A percentile compares a stretch with the other conserved stretches of the same genome.
phyloP scores from a whole-genome alignment of 1,140 invertebrate genomes.

The Drosophila guanche region DNA sequence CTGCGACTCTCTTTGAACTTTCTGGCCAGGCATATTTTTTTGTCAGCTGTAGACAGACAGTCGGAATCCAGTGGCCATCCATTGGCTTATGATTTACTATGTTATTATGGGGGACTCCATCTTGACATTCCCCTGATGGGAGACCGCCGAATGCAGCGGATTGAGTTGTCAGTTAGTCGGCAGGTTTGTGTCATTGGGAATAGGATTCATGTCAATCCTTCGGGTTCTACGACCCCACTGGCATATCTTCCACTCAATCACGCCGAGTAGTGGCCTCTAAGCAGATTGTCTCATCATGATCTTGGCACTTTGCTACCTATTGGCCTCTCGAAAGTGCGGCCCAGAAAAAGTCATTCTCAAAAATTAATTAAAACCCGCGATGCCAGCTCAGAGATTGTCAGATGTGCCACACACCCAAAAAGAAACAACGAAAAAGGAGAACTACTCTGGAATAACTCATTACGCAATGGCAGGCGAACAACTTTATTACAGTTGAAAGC shows the following conservation, averaged over 20 bases:
- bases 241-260: slow-evolving; percentile 15
- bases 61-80: slow-evolving; percentile 28
- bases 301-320: slow-evolving; percentile 50
- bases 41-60: slow-evolving; percentile 7
- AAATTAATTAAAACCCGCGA: slow-evolving; percentile 69
- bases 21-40: slow-evolving; percentile 25
- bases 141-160: not conserved
- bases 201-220: too few relatives aligned
- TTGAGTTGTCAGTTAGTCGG: slow-evolving; percentile 19
- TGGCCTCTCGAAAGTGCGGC: slow-evolving; percentile 42
- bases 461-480: slow-evolving; percentile 70
- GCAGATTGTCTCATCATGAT: slow-evolving; percentile 51
- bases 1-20: slow-evolving; percentile 54
- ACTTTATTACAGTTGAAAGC: slow-evolving; percentile 74
- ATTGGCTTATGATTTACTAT: slow-evolving; percentile 39
- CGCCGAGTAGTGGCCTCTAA: not conserved
- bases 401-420: slow-evolving; percentile 18
- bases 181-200: too few relatives aligned
- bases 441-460: slow-evolving; percentile 72
- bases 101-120: slow-evolving; percentile 34
- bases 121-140: too few relatives aligned
- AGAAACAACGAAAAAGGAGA: slow-evolving; percentile 14
- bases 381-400: slow-evolving; percentile 44
- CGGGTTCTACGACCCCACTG: too few relatives aligned
- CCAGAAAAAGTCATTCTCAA: slow-evolving; percentile 22